A percentile compares a stretch with the other conserved stretches of the same genome.
Conservation (phyloP, 2,888 invertebrate genomes). For the Falcaria lacertinaria region DNA sequence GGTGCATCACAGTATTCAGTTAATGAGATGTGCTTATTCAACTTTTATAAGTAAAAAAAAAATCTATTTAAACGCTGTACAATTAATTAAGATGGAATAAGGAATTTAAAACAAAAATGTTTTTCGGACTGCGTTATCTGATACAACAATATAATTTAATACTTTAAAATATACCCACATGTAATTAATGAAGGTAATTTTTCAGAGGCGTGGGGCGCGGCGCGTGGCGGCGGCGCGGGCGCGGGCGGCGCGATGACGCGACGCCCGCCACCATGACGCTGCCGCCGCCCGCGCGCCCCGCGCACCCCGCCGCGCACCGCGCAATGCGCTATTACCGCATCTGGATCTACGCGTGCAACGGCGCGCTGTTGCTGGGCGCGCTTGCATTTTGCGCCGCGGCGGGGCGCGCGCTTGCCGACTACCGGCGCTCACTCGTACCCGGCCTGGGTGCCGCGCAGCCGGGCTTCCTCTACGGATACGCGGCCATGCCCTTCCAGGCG, state of each 20-base stretch:
- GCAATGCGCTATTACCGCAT: slow-evolving; percentile 90
- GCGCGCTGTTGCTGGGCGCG: slow-evolving; percentile 90
- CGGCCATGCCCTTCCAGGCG: slow-evolving; percentile 87
- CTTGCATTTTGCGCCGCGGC: slow-evolving; percentile 89
- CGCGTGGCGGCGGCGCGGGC: slow-evolving; percentile 78
- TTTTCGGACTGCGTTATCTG: too few relatives aligned
- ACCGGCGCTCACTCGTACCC: slow-evolving; percentile 85
- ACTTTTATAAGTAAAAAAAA: too few relatives aligned
- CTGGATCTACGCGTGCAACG: slow-evolving; percentile 96
- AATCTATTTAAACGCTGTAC: too few relatives aligned
- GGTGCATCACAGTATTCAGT: too few relatives aligned
- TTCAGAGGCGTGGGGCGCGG: slow-evolving; percentile 78
- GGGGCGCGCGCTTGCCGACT: slow-evolving; percentile 85
- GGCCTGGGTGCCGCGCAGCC: slow-evolving; percentile 89
- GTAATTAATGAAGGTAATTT: slow-evolving; percentile 23
- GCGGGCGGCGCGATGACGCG: slow-evolving; percentile 78
- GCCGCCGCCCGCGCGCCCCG: slow-evolving; percentile 78
- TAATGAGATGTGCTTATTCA: too few relatives aligned
- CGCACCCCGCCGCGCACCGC: slow-evolving; percentile 79
- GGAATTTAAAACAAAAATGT: too few relatives aligned
- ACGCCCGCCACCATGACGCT: slow-evolving; percentile 80
- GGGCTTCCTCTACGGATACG: slow-evolving; percentile 90
- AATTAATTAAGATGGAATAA: too few relatives aligned
- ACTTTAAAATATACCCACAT: too few relatives aligned
- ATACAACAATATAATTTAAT: too few relatives aligned